These are phyloP conservation scores for Apogon hyalosoma DNA, from an alignment of 2,797 vertebrate species.

Conservation along the genomic window DNA sequence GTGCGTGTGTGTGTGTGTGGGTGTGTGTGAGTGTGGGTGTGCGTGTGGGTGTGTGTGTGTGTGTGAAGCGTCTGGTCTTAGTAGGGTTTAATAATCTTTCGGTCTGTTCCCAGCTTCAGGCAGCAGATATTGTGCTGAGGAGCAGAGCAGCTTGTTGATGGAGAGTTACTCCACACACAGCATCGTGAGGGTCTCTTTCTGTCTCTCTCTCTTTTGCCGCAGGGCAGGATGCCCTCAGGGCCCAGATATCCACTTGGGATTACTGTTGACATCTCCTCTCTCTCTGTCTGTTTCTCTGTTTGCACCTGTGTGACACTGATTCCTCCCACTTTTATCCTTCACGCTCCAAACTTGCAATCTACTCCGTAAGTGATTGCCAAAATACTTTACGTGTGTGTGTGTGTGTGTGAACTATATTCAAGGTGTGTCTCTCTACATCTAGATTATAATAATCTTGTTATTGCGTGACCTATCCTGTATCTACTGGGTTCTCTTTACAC, in stretches of 20 bases:
- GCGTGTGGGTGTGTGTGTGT: slow-evolving; percentile 2
- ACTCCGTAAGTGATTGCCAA: slow-evolving; percentile 30
- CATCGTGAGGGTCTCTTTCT: slow-evolving; percentile 33
- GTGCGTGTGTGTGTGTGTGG: slow-evolving; percentile 18
- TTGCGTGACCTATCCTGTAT: slow-evolving; percentile 26
- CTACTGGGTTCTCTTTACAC: slow-evolving; percentile 22
- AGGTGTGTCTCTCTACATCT: slow-evolving; percentile 33
- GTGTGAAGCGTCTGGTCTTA: slow-evolving; percentile 25
- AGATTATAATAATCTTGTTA: slow-evolving; percentile 49
- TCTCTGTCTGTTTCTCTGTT: slow-evolving; percentile 37
- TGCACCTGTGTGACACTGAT: slow-evolving; percentile 44
- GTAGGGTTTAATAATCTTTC: slow-evolving; percentile 31
- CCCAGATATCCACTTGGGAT: slow-evolving; percentile 59
- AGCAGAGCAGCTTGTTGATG: slow-evolving; percentile 36
- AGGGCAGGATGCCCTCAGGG: slow-evolving; percentile 70
- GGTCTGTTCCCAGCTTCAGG: slow-evolving; percentile 25
- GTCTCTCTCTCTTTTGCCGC: slow-evolving; percentile 44
- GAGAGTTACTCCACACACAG: slow-evolving; percentile 26
- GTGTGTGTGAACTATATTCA: slow-evolving; percentile 26
- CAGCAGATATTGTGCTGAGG: slow-evolving; percentile 40
- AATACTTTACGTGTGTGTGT: slow-evolving; percentile 32
- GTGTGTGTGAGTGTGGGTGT: not conserved
- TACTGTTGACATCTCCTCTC: slow-evolving; percentile 63
- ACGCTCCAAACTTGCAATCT: slow-evolving; percentile 43
- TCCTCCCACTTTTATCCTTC: slow-evolving; percentile 55